Conservation (phyloP, 2,797 vertebrate genomes). For the Manis crassicaudata region DNA sequence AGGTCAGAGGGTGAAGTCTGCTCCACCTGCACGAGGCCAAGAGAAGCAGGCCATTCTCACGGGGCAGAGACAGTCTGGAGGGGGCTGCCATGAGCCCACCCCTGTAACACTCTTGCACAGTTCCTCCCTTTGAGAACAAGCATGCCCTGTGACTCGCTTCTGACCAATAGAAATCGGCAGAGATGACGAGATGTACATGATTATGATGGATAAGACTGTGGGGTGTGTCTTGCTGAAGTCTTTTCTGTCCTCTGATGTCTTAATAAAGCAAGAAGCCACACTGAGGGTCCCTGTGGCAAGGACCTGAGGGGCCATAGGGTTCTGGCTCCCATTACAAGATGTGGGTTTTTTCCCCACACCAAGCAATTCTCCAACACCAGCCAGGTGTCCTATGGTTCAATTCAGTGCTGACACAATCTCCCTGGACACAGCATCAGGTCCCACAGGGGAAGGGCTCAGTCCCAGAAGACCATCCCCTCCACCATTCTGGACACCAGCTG, state of each 20-base stretch:
- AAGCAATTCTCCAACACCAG: background rate
- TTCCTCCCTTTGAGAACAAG: background rate
- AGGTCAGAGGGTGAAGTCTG: too few relatives aligned
- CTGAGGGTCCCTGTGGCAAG: background rate
- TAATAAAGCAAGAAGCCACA: background rate
- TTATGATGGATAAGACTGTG: accelerated
- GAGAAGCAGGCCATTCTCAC: background rate
- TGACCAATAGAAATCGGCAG: background rate
- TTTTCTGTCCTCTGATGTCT: background rate
- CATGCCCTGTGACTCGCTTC: background rate
- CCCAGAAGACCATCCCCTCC: background rate
- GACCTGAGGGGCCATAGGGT: background rate
- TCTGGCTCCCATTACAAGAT: background rate
- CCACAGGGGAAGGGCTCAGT: too few relatives aligned
- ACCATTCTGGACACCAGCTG: background rate
- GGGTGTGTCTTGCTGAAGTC: background rate
- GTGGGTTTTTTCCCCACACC: background rate
- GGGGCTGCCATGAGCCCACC: background rate
- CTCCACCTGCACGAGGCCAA: background rate
- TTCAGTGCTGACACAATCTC: background rate
- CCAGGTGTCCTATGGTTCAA: background rate
- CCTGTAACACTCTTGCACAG: too few relatives aligned
- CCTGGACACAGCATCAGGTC: background rate
- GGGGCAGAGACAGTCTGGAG: background rate
- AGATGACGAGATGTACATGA: accelerated